Base-by-base conservation (phyloP, 2,888 invertebrate genomes). In the Heliconius ismenius region DNA sequence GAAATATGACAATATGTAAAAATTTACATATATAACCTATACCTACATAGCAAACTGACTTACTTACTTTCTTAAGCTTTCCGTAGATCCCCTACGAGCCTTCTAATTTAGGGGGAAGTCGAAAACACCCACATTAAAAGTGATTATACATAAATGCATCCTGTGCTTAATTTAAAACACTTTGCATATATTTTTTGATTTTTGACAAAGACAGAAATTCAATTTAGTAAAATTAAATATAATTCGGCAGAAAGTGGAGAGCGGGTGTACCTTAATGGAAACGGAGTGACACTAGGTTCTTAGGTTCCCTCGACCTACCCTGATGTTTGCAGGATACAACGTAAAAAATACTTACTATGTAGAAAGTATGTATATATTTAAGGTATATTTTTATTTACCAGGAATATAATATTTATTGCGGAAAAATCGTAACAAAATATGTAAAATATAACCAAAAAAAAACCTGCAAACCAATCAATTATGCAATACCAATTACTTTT, bases 11-110 rank as follows among this genome's bases (percentile, higher is more conserved):
- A 10, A 58, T 58, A 10, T 58, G 54, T 54, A n/a, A 54, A 54
- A 54, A 54, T 58, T n/a, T n/a, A n/a, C n/a, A n/a, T n/a, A n/a
- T n/a, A n/a, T n/a, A n/a, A n/a, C n/a, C n/a, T n/a, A n/a, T n/a
- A n/a, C n/a, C n/a, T n/a, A n/a, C n/a, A n/a, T n/a, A n/a, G n/a
- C n/a, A n/a, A n/a, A n/a, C n/a, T n/a, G n/a, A n/a, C n/a, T n/a
- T n/a, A n/a, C n/a, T n/a, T n/a, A 58, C 73, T 64, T 76, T 69
- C 79, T 83, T 82, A 81, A 82, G 81, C 80, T 82, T 83, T 82
- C 79, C 64, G 74, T 63, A 80, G 79, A 79, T 68, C 82, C 78
- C 80, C 72, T 79, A 80, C 80, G 80, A 79, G 82, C 80, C 81
- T 82, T 78, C 80, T 79, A 81, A 82, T 82, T 83, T 82, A 82